phyloP scores from a whole-genome alignment of 2,797 vertebrate species.

The Odontamblyopus lacepedii region DNA sequence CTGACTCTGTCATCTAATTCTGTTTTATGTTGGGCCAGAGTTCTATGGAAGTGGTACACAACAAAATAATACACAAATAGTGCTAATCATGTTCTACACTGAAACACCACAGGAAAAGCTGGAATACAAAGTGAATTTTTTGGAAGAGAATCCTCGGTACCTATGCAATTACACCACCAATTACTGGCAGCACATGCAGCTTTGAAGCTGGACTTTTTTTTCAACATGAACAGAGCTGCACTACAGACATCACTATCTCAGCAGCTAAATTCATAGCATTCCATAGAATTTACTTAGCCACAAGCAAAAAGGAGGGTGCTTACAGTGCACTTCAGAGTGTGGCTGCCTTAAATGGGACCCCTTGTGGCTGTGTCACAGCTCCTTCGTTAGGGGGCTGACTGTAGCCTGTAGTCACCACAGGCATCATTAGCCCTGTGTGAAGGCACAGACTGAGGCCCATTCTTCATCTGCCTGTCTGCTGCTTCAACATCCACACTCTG shows the following conservation, averaged over 20 bases:
- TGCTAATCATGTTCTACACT: slow-evolving; percentile 17
- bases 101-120: slow-evolving; percentile 15
- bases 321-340: slow-evolving; percentile 81
- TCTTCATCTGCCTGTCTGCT: slow-evolving; percentile 83
- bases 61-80: slow-evolving; percentile 47
- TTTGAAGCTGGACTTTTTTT: slow-evolving; percentile 70
- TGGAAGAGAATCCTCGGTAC: slow-evolving; percentile 43
- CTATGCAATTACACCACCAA: slow-evolving; percentile 62
- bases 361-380: slow-evolving; percentile 84
- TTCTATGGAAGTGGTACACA: slow-evolving; percentile 44
- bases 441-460: slow-evolving; percentile 81
- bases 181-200: slow-evolving; percentile 60
- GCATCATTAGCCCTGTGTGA: slow-evolving; percentile 84
- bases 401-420: slow-evolving; percentile 82
- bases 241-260: slow-evolving; percentile 65
- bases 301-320: slow-evolving; percentile 76
- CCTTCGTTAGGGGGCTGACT: slow-evolving; percentile 84
- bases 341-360: slow-evolving; percentile 81
- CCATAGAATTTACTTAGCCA: slow-evolving; percentile 76
- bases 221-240: slow-evolving; percentile 57
- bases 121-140: slow-evolving; percentile 49
- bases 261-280: slow-evolving; percentile 69
- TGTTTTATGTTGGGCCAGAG: slow-evolving; percentile 62
- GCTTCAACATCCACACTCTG: slow-evolving; percentile 70
- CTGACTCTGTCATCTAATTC: slow-evolving; percentile 67